Conservation (phyloP, 2,797 vertebrate species). For the Smutsia gigantea region DNA sequence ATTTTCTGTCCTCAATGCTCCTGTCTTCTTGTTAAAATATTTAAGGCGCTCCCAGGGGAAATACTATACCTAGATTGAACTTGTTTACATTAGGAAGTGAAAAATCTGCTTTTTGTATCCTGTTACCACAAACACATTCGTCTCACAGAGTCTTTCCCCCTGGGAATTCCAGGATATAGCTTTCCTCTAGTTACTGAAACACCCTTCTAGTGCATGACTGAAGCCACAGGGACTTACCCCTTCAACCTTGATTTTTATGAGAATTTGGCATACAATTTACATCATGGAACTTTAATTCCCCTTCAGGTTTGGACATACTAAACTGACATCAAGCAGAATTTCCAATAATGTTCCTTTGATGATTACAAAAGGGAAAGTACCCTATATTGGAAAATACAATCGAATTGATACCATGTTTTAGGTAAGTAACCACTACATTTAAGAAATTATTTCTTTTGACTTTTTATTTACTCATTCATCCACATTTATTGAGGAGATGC, state of each 20-base stretch:
- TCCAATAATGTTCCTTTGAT: constrained; percentile 37
- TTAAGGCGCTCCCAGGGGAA: constrained; percentile 74
- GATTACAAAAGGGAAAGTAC: constrained; percentile 37
- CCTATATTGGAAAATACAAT: neutral
- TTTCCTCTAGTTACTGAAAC: constrained; percentile 71
- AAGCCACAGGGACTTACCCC: neutral
- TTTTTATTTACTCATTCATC: neutral
- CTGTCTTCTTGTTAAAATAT: constrained; percentile 81
- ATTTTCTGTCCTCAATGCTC: constrained; percentile 76
- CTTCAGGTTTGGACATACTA: constrained; percentile 41
- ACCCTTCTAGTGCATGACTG: constrained; percentile 57
- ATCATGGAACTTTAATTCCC: neutral
- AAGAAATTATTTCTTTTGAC: neutral
- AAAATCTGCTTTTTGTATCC: constrained; percentile 77
- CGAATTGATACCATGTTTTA: neutral
- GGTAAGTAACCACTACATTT: neutral
- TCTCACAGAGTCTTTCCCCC: constrained; percentile 70
- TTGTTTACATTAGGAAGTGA: constrained; percentile 84
- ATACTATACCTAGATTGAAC: constrained; percentile 73
- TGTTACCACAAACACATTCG: constrained; percentile 79
- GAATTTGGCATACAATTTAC: constrained; percentile 59
- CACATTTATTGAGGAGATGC: neutral
- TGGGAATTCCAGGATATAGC: constrained; percentile 49
- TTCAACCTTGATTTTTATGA: constrained; percentile 78
- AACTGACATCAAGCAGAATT: constrained; percentile 61